phyloP scores from a whole-genome alignment of 1,140 invertebrate species.

The Gryllus bimaculatus region DNA sequence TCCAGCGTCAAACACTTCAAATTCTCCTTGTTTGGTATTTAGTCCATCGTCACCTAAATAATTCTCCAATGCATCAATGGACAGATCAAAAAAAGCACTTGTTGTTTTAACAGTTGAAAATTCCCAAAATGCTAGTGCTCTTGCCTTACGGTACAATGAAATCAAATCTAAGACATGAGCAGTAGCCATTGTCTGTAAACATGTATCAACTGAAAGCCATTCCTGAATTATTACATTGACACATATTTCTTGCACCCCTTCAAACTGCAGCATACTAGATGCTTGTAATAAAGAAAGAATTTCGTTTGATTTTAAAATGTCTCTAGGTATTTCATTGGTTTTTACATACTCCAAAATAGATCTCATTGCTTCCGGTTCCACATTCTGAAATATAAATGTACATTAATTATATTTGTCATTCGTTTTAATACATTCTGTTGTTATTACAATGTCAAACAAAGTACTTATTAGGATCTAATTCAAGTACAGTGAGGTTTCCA shows the following conservation, averaged over 20 bases:
- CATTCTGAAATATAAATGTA: constrained; percentile 29
- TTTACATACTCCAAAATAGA: constrained; percentile 37
- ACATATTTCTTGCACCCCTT: constrained; percentile 34
- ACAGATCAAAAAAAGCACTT: constrained; percentile 34
- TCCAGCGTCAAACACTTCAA: constrained; percentile 35
- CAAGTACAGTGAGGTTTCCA: not conserved
- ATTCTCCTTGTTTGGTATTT: constrained; percentile 30
- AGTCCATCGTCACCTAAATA: constrained; percentile 23
- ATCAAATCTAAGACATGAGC: constrained; percentile 31
- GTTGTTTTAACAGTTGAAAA: constrained; percentile 29
- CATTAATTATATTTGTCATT: too few relatives aligned
- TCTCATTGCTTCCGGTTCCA: constrained; percentile 36
- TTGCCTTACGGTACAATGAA: constrained; percentile 22
- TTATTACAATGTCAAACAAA: too few relatives aligned
- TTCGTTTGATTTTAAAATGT: constrained; percentile 34
- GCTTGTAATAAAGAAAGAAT: constrained; percentile 38
- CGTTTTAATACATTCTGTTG: too few relatives aligned
- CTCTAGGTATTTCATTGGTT: constrained; percentile 29
- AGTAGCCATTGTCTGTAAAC: constrained; percentile 36
- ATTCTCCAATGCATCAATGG: constrained; percentile 24
- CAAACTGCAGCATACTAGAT: constrained; percentile 36
- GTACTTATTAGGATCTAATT: too few relatives aligned
- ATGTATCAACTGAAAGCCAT: constrained; percentile 36
- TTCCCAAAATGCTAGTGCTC: constrained; percentile 27
- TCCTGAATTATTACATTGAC: constrained; percentile 32